Evolutionary conservation across 2,113 vertebrate genomes (phyloP).

Genomic region (Gymnocephalus cernua): DNA sequence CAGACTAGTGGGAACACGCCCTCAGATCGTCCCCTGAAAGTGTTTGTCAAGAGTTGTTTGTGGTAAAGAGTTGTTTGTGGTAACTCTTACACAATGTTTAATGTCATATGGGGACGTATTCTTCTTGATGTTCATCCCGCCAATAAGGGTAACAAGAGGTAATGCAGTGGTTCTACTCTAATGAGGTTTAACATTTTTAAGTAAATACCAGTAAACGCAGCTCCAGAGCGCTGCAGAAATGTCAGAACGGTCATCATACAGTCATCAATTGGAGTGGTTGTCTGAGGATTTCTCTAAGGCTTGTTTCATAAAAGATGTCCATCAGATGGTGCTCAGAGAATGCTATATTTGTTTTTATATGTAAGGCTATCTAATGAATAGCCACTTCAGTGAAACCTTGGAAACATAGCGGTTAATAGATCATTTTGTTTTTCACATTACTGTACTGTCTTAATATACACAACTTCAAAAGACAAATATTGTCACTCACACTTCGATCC

Average conservation of each 20-base stretch:
- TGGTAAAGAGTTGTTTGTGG: conserved; percentile 19
- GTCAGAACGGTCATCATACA: conserved; percentile 15
- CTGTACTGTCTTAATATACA: conserved; percentile 59
- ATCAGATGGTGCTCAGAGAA: conserved; percentile 17
- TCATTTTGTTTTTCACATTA: conserved; percentile 65
- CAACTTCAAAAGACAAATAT: conserved; percentile 71
- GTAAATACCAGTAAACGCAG: conserved; percentile 7
- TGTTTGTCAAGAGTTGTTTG: conserved; percentile 65
- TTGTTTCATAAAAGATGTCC: conserved; percentile 25
- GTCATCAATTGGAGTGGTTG: not conserved
- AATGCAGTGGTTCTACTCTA: conserved; percentile 45
- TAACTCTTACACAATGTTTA: conserved; percentile 6
- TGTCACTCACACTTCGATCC: conserved; percentile 57
- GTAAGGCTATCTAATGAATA: conserved; percentile 30
- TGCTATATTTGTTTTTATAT: not conserved
- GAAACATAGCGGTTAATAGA: conserved; percentile 36
- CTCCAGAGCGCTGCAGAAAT: conserved; percentile 41
- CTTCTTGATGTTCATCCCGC: conserved; percentile 7
- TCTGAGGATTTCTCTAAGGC: conserved; percentile 41
- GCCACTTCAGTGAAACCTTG: conserved; percentile 47
- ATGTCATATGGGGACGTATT: not conserved
- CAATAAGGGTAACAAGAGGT: conserved; percentile 34
- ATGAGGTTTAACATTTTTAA: conserved; percentile 49
- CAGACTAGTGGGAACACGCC: conserved; percentile 38
- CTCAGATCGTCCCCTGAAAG: conserved; percentile 39